phyloP scores from a whole-genome alignment of 2,113 vertebrate species.

The Galemys pyrenaicus region DNA sequence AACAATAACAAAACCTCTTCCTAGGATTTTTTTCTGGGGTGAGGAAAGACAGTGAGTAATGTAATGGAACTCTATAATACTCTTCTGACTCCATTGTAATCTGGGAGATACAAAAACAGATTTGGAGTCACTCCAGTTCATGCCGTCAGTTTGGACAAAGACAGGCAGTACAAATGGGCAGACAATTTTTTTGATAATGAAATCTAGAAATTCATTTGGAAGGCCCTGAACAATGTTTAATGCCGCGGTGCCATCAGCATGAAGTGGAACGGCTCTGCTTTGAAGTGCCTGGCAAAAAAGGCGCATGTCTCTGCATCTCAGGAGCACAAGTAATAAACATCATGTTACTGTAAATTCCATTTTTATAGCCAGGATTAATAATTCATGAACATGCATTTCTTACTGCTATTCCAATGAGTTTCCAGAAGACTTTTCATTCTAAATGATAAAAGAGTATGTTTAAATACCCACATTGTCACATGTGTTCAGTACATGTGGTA shows the following conservation, averaged over 20 bases:
- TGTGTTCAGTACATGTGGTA: neutral
- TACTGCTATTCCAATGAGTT: slow-evolving; percentile 70
- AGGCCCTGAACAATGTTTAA: slow-evolving; percentile 80
- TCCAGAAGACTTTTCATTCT: slow-evolving; percentile 79
- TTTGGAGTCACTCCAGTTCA: slow-evolving; percentile 78
- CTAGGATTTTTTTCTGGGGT: slow-evolving; percentile 46
- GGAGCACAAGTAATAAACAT: slow-evolving; percentile 81
- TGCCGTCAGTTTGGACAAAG: slow-evolving; percentile 78
- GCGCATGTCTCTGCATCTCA: slow-evolving; percentile 77
- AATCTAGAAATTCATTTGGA: slow-evolving; percentile 83
- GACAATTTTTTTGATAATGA: slow-evolving; percentile 80
- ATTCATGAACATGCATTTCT: slow-evolving; percentile 78
- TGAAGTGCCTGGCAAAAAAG: slow-evolving; percentile 82
- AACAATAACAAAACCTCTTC: neutral
- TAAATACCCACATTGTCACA: neutral
- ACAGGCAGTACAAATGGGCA: slow-evolving; percentile 69
- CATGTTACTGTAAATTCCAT: slow-evolving; percentile 81
- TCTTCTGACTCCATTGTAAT: slow-evolving; percentile 69
- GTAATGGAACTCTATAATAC: slow-evolving; percentile 77
- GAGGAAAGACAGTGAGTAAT: slow-evolving; percentile 75
- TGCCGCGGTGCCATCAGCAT: slow-evolving; percentile 76
- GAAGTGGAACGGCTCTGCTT: slow-evolving; percentile 81
- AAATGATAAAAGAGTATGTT: slow-evolving; percentile 31
- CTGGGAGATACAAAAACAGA: slow-evolving; percentile 60
- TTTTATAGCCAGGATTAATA: slow-evolving; percentile 84